Conservation (phyloP, 1,140 invertebrate species). For the Ceratoteleas bidentatus region DNA sequence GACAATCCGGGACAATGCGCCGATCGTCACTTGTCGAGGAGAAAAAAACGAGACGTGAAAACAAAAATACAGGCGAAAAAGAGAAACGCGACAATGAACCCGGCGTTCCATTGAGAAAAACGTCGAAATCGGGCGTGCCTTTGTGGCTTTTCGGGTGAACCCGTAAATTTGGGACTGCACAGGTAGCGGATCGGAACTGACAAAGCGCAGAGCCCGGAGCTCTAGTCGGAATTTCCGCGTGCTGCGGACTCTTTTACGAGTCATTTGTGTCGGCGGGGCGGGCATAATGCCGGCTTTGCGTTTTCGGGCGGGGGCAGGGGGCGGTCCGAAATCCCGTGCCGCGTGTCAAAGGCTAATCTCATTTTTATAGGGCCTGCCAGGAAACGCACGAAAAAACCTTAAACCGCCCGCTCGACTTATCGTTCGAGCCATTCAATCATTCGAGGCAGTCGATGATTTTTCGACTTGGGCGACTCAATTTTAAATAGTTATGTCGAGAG, state of each 20-base stretch:
- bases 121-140: conserved; percentile 45
- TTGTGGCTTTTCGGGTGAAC: conserved; percentile 39
- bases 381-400: conserved; percentile 57
- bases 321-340: conserved; percentile 48
- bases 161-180: conserved; percentile 44
- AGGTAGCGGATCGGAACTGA: conserved; percentile 25
- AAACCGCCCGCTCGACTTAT: conserved; percentile 39
- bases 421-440: conserved; percentile 3
- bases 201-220: background rate
- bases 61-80: conserved; percentile 12
- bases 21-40: background rate
- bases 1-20: conserved; percentile 30
- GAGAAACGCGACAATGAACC: conserved; percentile 40
- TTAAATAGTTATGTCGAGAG: no score
- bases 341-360: conserved; percentile 65
- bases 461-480: no score
- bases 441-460: no score
- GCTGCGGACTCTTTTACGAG: conserved; percentile 50
- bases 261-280: conserved; percentile 23
- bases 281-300: conserved; percentile 48
- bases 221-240: conserved; percentile 59
- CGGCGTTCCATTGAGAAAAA: conserved; percentile 53
- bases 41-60: no score
- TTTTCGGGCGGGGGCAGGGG: conserved; percentile 21
- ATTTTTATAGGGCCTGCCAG: conserved; percentile 60